These are phyloP conservation scores for Nesometra sesokonis DNA, from an alignment of 35 echinoderm and acorn worm species.

Conservation along the genomic window DNA sequence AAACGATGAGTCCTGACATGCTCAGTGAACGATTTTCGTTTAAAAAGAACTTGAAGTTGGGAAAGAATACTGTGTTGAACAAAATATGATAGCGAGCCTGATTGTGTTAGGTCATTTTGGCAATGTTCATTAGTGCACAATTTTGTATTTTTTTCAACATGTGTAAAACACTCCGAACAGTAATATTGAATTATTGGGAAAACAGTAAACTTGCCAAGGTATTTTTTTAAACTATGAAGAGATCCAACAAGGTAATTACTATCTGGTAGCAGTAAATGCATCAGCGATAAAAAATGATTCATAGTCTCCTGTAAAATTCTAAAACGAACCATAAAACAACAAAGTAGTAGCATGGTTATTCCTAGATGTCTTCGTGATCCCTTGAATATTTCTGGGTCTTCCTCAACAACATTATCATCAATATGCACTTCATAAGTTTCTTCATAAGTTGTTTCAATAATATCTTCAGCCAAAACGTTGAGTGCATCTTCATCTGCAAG, in stretches of 20 bases:
- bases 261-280: conserved; percentile 10
- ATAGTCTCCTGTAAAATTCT: conserved; percentile 17
- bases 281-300: not conserved
- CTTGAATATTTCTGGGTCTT: no score
- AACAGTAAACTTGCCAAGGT: not conserved
- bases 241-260: not conserved
- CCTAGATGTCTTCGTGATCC: conserved; percentile 1
- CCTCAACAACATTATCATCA: no score
- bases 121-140: conserved; percentile 15
- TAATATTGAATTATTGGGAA: conserved; percentile 23
- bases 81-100: conserved; percentile 14
- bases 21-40: not conserved
- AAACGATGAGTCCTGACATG: no score
- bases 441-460: no score
- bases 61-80: conserved; percentile 5
- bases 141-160: conserved; percentile 9
- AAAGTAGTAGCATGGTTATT: not conserved
- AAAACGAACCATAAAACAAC: conserved; percentile 29
- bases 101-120: not conserved
- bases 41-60: conserved; percentile 5
- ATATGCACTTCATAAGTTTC: no score
- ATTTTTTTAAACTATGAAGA: conserved; percentile 6
- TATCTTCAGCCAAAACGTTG: no score
- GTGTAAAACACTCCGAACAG: conserved; percentile 18
- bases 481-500: no score